phyloP scores from a whole-genome alignment of 2,113 vertebrate genomes.

The Forbesichthys agassizii region DNA sequence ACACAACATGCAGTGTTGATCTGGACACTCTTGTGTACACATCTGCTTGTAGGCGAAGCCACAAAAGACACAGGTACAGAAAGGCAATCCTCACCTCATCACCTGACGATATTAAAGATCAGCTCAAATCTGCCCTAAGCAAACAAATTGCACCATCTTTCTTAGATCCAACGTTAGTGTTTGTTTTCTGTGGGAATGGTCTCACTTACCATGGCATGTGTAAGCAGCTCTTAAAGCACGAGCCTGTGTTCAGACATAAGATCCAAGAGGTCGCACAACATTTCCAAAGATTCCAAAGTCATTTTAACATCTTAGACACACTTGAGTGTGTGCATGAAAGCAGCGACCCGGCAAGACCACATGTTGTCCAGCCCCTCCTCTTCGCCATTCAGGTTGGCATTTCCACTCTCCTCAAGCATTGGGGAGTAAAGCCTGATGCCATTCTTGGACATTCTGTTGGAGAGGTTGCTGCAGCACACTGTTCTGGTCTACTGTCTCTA shows the following conservation, averaged over 20 bases:
- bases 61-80: conserved; percentile 76
- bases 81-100: conserved; percentile 77
- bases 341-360: conserved; percentile 69
- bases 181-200: conserved; percentile 86
- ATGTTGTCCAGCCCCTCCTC: conserved; percentile 80
- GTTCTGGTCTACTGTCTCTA: conserved; percentile 84
- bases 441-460: conserved; percentile 85
- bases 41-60: conserved; percentile 84
- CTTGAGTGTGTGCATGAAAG: conserved; percentile 61
- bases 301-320: conserved; percentile 65
- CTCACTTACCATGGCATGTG: conserved; percentile 81
- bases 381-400: conserved; percentile 85
- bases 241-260: conserved; percentile 80
- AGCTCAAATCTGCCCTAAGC: conserved; percentile 47
- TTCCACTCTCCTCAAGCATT: conserved; percentile 75
- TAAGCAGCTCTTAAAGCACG: conserved; percentile 74
- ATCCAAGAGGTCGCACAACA: conserved; percentile 69
- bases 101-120: conserved; percentile 70
- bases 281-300: conserved; percentile 60
- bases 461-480: conserved; percentile 85
- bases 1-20: conserved; percentile 38
- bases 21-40: conserved; percentile 81
- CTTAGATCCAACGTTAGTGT: conserved; percentile 74
- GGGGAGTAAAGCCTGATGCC: conserved; percentile 81
- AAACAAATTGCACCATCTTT: conserved; percentile 33